Base-by-base conservation (phyloP, 2,113 vertebrate genomes). In the Cyanoderma ruficeps region DNA sequence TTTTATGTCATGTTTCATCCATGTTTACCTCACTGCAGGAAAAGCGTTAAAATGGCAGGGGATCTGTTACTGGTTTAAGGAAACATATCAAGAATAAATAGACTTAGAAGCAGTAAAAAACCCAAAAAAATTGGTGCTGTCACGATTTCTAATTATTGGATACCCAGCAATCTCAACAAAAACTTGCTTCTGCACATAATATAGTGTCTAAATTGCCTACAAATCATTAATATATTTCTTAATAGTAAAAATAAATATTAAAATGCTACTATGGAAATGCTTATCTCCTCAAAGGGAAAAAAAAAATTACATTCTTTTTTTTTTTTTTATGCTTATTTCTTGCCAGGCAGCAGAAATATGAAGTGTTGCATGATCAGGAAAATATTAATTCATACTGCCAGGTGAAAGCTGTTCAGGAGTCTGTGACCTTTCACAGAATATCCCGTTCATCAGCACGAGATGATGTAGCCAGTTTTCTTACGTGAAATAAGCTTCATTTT, bases 31-130 rank as follows among this genome's bases (percentile, higher is more conserved):
- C 63, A 60, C n/a, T 57, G 31, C 18, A 91, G 49, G 63, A 87
- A 87, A 95, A 80, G 7, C 68, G 59, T 57, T 77, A 82, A 87
- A 78, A 57, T 41, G 9, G 5, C 44, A 60, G 47, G 55, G 31
- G 18, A 68, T 92, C 96, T 94, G 30, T 83, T 95, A 42, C 27
- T 85, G 42, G 44, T 74, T 94, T 95, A 83, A 56, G 85, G 84
- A 96, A 80, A 53, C 14, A 10, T 49, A 70, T 31, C 10, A 72
- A 41, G 37, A 31, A 59, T 21, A 76, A 90, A 78, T 35, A 83
- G 61, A 35, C 33, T 33, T 61, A 42, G 13, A 28, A 71, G n/a
- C 44, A 79, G 20, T 80, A 89, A 95, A 63, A 88, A 60, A 37
- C 2, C 25, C 4, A 37, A 5, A 0, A 74, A 37, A 70, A 59